Evolutionary conservation across 2,888 invertebrate genomes (phyloP).

Genomic region (Herminia tarsipennalis): DNA sequence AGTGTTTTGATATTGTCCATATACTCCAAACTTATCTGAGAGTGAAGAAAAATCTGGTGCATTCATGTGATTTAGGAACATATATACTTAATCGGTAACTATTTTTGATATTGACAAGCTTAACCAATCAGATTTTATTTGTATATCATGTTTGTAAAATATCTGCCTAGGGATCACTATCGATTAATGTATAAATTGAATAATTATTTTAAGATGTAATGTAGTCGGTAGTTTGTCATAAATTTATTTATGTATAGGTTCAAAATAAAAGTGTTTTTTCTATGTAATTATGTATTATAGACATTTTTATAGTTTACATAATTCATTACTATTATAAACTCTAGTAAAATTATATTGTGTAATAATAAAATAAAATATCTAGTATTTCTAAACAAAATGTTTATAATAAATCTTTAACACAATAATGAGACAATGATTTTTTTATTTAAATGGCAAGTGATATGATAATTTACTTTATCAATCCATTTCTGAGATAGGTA

Average conservation of each 20-base stretch:
- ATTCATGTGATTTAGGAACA: too few species aligned
- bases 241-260: not conserved
- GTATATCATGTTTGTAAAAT: too few species aligned
- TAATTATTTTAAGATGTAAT: too few species aligned
- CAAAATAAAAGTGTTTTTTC: slow-evolving; percentile 64
- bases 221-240: too few species aligned
- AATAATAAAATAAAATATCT: slow-evolving; percentile 63
- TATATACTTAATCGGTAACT: too few species aligned
- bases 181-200: too few species aligned
- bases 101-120: too few species aligned
- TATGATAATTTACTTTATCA: slow-evolving; percentile 78
- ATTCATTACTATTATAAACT: slow-evolving; percentile 79
- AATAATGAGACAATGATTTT: slow-evolving; percentile 68
- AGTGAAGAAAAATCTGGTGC: not conserved
- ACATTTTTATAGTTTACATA: slow-evolving; percentile 84
- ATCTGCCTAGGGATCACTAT: too few species aligned
- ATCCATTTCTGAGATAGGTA: slow-evolving; percentile 54
- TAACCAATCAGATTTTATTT: too few species aligned
- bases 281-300: slow-evolving; percentile 85
- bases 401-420: slow-evolving; percentile 60
- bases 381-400: slow-evolving; percentile 65
- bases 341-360: slow-evolving; percentile 69
- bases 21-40: not conserved
- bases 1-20: slow-evolving; percentile 4
- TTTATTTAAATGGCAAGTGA: slow-evolving; percentile 86